Conservation (phyloP, 2,113 vertebrate genomes). For the Halichoerus grypus region DNA sequence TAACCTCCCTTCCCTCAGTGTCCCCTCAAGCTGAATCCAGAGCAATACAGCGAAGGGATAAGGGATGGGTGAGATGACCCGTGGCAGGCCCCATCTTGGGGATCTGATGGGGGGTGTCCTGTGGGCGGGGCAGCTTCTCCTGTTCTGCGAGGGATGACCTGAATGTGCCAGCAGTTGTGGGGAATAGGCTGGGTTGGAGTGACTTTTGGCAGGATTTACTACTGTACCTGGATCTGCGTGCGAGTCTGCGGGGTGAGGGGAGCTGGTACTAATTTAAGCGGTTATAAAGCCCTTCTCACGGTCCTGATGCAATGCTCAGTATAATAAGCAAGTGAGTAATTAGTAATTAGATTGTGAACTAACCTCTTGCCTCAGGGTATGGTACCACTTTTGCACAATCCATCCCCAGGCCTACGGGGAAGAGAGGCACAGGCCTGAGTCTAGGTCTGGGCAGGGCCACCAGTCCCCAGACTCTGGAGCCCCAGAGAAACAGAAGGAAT, state of each 20-base stretch:
- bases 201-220: neutral
- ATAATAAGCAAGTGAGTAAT: constrained; percentile 73
- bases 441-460: neutral
- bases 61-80: neutral
- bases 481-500: neutral
- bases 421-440: neutral
- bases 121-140: neutral
- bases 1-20: neutral
- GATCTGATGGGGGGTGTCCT: neutral
- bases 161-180: neutral
- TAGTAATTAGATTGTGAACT: constrained; percentile 72
- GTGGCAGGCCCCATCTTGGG: neutral
- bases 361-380: constrained; percentile 4
- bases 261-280: constrained; percentile 51
- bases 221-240: neutral
- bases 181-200: neutral
- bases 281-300: constrained; percentile 80
- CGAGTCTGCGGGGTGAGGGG: neutral
- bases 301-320: constrained; percentile 75
- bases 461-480: neutral
- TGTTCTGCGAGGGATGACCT: neutral
- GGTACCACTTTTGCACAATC: constrained; percentile 41
- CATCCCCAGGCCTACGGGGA: neutral
- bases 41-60: neutral
- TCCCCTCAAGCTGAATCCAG: neutral